Base-by-base conservation (phyloP, 2,113 vertebrate species). In the Halcyon senegalensis region DNA sequence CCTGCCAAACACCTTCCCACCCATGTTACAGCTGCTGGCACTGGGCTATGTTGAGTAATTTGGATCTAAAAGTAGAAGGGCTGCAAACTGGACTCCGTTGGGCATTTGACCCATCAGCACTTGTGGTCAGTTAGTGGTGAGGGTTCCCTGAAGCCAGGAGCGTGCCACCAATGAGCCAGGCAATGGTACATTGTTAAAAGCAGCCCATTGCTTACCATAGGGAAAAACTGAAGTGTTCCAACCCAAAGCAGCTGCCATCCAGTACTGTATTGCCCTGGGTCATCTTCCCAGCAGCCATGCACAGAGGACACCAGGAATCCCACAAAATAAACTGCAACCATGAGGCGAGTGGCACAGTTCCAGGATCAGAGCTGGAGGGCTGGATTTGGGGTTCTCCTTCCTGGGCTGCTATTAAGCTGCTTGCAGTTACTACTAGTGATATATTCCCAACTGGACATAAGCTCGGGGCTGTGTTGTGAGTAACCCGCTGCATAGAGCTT, bases 281-380 rank as follows among this genome's bases (percentile, higher is more conserved):
- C 3, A 2, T 11, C 41, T 11, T 9, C 59, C 66, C 93, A 87
- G 85, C 77, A 92, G 76, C 81, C 24, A 17, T 3, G 39, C 73
- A 43, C 15, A 43, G 23, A 48, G 82, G 43, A 84, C 50, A 87
- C 24, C 51, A 66, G 68, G 55, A 73, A 83, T 30, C 31, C 82
- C 90, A 91, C 62, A 56, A 13, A 84, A 55, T 23, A 62, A 76
- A 37, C 35, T 2, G 1, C 37, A 24, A 3, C 16, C 0, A 0
- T 46, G 60, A 75, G 48, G 44, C 0, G 10, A 93, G 48, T 0
- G 27, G 31, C 51, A 37, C 9, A 3, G 43, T 4, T 28, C 84
- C 56, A 27, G 59, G 39, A 41, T 4, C 3, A 3, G 46, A 70
- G 41, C 50, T 0, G 0, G 28, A 44, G 11, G 37, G 37, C 2